Conservation (phyloP, 2,113 vertebrate species). For the Gasterosteus nipponicus region DNA sequence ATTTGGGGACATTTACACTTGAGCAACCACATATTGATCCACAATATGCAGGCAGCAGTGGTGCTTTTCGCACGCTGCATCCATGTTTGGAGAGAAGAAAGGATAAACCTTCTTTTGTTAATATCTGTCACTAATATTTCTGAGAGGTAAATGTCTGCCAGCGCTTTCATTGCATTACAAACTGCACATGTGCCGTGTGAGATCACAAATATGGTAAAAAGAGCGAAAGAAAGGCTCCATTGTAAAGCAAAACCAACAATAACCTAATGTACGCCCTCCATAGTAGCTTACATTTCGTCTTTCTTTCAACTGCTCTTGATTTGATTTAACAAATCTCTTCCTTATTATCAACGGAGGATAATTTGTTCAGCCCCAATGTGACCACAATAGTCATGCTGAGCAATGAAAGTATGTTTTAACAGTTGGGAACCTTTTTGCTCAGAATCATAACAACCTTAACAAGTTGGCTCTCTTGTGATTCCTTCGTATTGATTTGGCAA, state of each 20-base stretch:
- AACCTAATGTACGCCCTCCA: constrained; percentile 3
- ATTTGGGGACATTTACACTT: neutral
- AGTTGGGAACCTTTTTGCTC: constrained; percentile 6
- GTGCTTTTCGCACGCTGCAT: neutral
- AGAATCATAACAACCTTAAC: constrained; percentile 25
- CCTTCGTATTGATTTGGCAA: constrained; percentile 38
- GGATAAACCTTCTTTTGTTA: neutral
- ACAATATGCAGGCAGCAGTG: neutral
- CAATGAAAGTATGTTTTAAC: constrained; percentile 19
- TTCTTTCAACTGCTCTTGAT: constrained; percentile 7
- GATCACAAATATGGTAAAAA: neutral
- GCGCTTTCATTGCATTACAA: neutral
- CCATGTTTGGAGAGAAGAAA: neutral
- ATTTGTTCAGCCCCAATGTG: constrained; percentile 6
- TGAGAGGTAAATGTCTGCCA: neutral
- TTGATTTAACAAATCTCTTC: constrained; percentile 24
- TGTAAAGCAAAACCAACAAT: neutral
- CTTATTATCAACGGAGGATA: constrained; percentile 20
- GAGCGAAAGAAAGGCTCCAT: neutral
- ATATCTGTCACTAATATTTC: neutral
- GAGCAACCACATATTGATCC: neutral
- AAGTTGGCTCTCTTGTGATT: constrained; percentile 28
- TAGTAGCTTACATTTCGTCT: constrained; percentile 11
- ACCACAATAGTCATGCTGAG: constrained; percentile 30
- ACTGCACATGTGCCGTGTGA: neutral